Conservation (phyloP, 2,797 vertebrate species). For the Clarias pachynema region DNA sequence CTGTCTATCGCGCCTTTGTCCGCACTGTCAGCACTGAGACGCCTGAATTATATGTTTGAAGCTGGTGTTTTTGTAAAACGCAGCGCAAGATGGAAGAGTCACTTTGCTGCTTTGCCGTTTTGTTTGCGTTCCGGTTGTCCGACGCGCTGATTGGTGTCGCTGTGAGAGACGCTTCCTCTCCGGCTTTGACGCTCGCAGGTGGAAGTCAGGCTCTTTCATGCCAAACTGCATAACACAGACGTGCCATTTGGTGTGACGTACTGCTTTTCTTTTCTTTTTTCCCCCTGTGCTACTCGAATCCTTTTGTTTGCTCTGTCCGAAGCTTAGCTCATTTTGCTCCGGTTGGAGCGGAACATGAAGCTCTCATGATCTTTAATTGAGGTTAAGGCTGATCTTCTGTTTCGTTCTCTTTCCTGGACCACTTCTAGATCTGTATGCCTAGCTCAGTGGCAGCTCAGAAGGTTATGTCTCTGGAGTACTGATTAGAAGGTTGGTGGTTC, state of each 20-base stretch:
- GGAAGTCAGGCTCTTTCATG: conserved; percentile 45
- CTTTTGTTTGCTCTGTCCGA: conserved; percentile 9
- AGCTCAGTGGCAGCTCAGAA: too few relatives aligned
- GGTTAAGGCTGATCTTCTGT: background rate
- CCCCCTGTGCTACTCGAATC: background rate
- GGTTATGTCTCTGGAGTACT: too few relatives aligned
- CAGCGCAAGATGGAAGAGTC: conserved; percentile 46
- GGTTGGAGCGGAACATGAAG: background rate
- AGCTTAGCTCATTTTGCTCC: background rate
- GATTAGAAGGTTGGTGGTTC: too few relatives aligned
- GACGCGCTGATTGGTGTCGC: conserved; percentile 27
- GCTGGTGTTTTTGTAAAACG: conserved; percentile 40
- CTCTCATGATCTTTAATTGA: background rate
- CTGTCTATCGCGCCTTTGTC: conserved; percentile 37
- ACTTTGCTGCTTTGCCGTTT: conserved; percentile 42
- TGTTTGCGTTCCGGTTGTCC: conserved; percentile 43
- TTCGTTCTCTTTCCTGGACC: background rate
- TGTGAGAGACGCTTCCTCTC: conserved; percentile 34
- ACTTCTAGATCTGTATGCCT: background rate
- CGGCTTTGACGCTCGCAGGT: conserved; percentile 42
- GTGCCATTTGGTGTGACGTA: conserved; percentile 40
- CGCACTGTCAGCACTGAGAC: conserved; percentile 16
- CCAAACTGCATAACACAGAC: conserved; percentile 44
- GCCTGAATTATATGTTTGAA: conserved; percentile 48
- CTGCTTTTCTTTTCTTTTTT: background rate